phyloP scores from a whole-genome alignment of 1,140 invertebrate species.

The Drosophila tsacasi region DNA sequence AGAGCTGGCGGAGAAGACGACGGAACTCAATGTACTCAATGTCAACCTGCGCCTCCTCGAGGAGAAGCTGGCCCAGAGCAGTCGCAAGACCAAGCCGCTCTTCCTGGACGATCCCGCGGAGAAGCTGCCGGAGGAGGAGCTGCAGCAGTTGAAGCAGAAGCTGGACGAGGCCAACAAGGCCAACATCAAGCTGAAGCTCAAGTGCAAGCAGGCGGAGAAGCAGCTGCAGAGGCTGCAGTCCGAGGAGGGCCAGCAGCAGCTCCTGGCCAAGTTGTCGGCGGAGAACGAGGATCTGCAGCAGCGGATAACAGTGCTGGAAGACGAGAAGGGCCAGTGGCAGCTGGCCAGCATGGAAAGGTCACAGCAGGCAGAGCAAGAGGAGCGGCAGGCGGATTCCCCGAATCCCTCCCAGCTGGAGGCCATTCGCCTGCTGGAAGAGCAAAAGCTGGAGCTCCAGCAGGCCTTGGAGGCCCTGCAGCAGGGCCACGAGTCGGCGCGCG shows the following conservation, averaged over 20 bases:
- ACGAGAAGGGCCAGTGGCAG: constrained; percentile 95
- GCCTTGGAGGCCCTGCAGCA: constrained; percentile 59
- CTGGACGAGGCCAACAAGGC: constrained; percentile 92
- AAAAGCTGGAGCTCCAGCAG: constrained; percentile 70
- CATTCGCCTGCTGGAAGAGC: constrained; percentile 74
- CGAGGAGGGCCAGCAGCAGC: constrained; percentile 89
- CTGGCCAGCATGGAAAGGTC: constrained; percentile 85
- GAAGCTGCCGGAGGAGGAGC: constrained; percentile 88
- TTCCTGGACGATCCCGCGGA: constrained; percentile 79
- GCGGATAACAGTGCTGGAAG: constrained; percentile 93
- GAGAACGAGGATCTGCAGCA: constrained; percentile 90
- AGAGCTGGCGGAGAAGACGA: constrained; percentile 86
- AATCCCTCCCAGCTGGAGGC: constrained; percentile 56
- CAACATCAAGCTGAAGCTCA: constrained; percentile 93
- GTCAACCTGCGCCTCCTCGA: constrained; percentile 86
- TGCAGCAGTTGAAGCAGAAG: constrained; percentile 88
- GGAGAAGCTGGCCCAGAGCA: constrained; percentile 85
- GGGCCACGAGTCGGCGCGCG: constrained; percentile 83
- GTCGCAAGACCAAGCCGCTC: constrained; percentile 68
- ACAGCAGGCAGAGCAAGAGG: constrained; percentile 36
- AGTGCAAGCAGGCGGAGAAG: constrained; percentile 93
- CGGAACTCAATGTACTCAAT: constrained; percentile 85
- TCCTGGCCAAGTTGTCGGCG: constrained; percentile 87
- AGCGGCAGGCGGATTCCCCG: background rate
- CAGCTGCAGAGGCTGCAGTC: constrained; percentile 92